phyloP scores from a whole-genome alignment of 2,113 vertebrate genomes.

The Cyanistes caeruleus region DNA sequence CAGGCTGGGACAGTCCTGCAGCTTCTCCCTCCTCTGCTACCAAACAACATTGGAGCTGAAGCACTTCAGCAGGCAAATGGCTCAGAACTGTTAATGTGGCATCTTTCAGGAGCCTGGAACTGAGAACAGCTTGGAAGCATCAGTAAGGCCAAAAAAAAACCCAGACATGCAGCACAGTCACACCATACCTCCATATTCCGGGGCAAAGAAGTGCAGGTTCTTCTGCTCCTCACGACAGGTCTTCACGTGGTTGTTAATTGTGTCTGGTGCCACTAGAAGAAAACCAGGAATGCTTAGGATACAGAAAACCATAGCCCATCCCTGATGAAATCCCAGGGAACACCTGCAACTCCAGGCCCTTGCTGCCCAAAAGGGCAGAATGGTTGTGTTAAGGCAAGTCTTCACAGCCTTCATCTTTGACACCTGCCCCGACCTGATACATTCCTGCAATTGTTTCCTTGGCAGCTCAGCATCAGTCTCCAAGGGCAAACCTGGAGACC shows the following conservation, averaged over 20 bases:
- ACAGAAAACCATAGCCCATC: background rate
- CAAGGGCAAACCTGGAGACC: background rate
- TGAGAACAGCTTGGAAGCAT: background rate
- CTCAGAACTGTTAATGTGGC: background rate
- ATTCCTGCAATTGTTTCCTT: background rate
- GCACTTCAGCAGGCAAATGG: background rate
- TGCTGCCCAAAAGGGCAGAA: background rate
- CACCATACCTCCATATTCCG: conserved; percentile 91
- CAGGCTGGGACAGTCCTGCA: background rate
- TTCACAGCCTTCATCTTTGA: background rate
- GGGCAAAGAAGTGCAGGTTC: conserved; percentile 98
- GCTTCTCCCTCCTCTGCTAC: background rate
- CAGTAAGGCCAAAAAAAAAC: background rate
- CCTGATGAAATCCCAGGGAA: background rate
- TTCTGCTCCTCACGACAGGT: conserved; percentile 98
- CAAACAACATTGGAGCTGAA: background rate
- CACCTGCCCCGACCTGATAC: fast-evolving
- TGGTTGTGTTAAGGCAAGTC: background rate
- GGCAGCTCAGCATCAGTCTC: background rate
- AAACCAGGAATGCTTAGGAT: background rate
- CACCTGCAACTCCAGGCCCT: background rate
- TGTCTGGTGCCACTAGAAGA: conserved; percentile 92
- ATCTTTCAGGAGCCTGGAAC: background rate
- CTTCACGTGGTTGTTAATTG: conserved; percentile 99
- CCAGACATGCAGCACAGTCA: background rate